These are phyloP conservation scores for Peromyscus polionotus DNA, from an alignment of 2,113 vertebrate species.

Conservation along the genomic window DNA sequence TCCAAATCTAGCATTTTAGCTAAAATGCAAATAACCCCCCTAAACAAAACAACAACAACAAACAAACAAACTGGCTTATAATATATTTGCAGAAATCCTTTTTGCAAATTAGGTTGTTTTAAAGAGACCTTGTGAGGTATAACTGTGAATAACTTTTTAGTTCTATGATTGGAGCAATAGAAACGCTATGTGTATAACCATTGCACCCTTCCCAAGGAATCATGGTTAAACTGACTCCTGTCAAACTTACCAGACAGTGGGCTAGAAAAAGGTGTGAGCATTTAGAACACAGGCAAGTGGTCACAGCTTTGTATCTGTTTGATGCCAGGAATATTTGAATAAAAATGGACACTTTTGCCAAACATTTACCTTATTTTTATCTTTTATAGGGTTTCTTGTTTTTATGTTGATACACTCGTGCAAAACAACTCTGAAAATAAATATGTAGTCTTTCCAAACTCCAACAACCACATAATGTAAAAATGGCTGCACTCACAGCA, in stretches of 20 bases:
- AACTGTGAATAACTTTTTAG: neutral
- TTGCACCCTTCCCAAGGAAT: neutral
- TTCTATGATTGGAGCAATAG: neutral
- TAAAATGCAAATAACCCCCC: slow-evolving; percentile 40
- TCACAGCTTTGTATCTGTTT: neutral
- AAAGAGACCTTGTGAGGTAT: slow-evolving; percentile 23
- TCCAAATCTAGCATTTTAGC: slow-evolving; percentile 59
- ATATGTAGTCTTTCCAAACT: slow-evolving; percentile 18
- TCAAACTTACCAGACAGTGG: neutral
- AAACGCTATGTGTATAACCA: neutral
- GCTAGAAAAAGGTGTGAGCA: neutral
- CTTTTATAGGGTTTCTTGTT: neutral
- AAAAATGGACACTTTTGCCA: slow-evolving; percentile 22
- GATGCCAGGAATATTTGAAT: slow-evolving; percentile 40
- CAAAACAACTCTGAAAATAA: slow-evolving; percentile 49
- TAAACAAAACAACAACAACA: slow-evolving; percentile 11
- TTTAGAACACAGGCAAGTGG: slow-evolving; percentile 5
- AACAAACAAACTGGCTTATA: neutral
- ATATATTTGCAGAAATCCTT: slow-evolving; percentile 5
- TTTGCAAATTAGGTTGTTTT: slow-evolving; percentile 38
- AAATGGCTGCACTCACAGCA: neutral
- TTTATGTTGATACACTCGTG: slow-evolving; percentile 7
- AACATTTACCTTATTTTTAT: slow-evolving; percentile 21
- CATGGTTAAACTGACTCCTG: neutral
- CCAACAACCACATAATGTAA: neutral